Evolutionary conservation across 2,888 invertebrate species (phyloP).

Genomic region (Rhopalosiphum nymphaeae): DNA sequence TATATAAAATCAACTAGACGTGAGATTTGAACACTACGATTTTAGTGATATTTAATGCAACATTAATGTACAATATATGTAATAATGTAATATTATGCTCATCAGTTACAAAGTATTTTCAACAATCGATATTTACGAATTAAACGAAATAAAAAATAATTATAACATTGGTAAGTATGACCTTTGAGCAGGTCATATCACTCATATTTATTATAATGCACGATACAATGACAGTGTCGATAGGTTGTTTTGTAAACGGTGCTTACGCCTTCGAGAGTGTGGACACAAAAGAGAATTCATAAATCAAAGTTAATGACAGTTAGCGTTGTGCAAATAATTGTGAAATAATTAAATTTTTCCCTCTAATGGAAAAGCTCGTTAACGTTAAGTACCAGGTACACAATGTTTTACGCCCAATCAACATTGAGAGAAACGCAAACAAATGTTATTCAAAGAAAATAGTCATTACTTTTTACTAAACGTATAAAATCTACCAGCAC

Average conservation of each 20-base stretch:
- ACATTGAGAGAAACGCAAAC: not conserved
- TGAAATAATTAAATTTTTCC: conserved; percentile 53
- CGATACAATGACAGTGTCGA: not conserved
- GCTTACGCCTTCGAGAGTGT: not conserved
- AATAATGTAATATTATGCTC: not conserved
- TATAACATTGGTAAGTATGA: not conserved
- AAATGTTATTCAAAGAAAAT: conserved; percentile 8
- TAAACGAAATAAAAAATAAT: not conserved
- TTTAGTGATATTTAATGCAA: not conserved
- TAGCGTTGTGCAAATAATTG: conserved; percentile 41
- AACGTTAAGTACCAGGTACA: conserved; percentile 14
- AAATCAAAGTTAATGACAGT: conserved; percentile 45
- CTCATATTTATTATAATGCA: not conserved
- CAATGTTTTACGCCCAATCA: conserved; percentile 15
- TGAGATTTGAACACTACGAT: not conserved
- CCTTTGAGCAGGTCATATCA: not conserved
- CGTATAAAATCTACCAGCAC: not conserved
- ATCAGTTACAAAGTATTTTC: not conserved
- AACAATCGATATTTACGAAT: not conserved
- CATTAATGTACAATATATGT: not conserved
- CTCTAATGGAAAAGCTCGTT: conserved; percentile 54
- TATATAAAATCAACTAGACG: not conserved
- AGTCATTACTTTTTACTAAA: conserved; percentile 1
- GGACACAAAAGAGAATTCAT: conserved; percentile 30
- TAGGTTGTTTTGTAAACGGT: not conserved